Evolutionary conservation across 2,888 invertebrate species (phyloP).

Genomic region (Lampropteryx suffumata): DNA sequence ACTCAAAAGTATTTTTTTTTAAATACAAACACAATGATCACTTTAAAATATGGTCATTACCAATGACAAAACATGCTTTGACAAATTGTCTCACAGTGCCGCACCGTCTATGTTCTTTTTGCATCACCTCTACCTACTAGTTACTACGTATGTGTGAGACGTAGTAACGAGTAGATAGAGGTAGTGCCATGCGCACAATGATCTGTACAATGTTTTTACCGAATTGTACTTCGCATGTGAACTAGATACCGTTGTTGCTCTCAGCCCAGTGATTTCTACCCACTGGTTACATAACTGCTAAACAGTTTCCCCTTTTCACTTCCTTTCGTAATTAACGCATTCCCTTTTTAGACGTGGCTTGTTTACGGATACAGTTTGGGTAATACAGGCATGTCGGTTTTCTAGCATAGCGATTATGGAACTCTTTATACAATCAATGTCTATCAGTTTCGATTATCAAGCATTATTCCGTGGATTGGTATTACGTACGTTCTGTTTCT

Average conservation of each 20-base stretch:
- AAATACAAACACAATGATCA: too few relatives aligned
- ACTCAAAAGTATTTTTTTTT: too few relatives aligned
- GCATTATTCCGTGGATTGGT: too few relatives aligned
- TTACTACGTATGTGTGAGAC: too few relatives aligned
- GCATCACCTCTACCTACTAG: slow-evolving; percentile 1
- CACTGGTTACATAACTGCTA: slow-evolving; percentile 27
- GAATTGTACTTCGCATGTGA: slow-evolving; percentile 21
- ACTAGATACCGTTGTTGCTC: slow-evolving; percentile 29
- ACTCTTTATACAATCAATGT: neutral
- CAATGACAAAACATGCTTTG: too few relatives aligned
- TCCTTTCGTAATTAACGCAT: slow-evolving; percentile 31
- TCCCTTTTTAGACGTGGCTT: slow-evolving; percentile 26
- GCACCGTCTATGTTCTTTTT: too few relatives aligned
- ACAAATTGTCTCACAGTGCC: too few relatives aligned
- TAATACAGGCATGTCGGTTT: slow-evolving; percentile 14
- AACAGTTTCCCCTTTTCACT: slow-evolving; percentile 33
- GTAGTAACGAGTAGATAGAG: neutral
- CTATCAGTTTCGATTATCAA: too few relatives aligned
- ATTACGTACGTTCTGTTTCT: too few relatives aligned
- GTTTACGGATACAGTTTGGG: slow-evolving; percentile 23
- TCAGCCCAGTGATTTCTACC: slow-evolving; percentile 26
- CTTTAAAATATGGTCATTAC: too few relatives aligned
- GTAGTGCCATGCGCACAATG: slow-evolving; percentile 5
- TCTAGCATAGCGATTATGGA: slow-evolving; percentile 2
- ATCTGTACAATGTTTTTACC: slow-evolving; percentile 10